A percentile compares a stretch with the other conserved stretches of the same genome.
phyloP scores from a whole-genome alignment of 2,113 vertebrate genomes.

The Elgaria multicarinata region DNA sequence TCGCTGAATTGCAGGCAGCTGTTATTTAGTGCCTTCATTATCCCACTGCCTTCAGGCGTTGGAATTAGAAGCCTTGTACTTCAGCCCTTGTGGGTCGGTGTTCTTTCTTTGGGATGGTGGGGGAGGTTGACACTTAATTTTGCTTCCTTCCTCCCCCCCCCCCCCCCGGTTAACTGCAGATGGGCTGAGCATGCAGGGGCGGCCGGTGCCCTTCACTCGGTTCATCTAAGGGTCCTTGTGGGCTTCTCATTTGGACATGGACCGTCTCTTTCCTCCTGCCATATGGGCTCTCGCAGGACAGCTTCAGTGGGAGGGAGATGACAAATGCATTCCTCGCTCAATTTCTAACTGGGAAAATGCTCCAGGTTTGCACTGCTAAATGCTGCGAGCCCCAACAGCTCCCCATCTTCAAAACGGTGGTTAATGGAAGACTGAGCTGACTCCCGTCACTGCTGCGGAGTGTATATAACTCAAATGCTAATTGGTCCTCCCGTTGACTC shows the following conservation, averaged over 20 bases:
- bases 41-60: constrained; percentile 59
- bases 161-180: background rate
- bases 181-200: constrained; percentile 50
- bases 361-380: constrained; percentile 66
- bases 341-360: constrained; percentile 64
- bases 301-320: constrained; percentile 52
- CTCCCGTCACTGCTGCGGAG: constrained; percentile 67
- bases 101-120: background rate
- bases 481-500: constrained; percentile 74
- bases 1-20: constrained; percentile 60
- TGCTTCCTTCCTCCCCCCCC: no score
- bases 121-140: background rate
- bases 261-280: constrained; percentile 50
- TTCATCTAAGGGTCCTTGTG: constrained; percentile 47
- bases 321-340: constrained; percentile 66
- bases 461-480: constrained; percentile 71
- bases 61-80: constrained; percentile 63
- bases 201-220: background rate
- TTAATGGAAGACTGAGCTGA: constrained; percentile 65
- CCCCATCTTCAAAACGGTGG: constrained; percentile 61
- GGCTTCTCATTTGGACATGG: constrained; percentile 54
- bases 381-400: constrained; percentile 55
- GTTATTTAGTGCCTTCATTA: constrained; percentile 67
- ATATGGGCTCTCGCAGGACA: constrained; percentile 50
- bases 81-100: background rate